These are phyloP conservation scores for Schrankia costaestrigalis DNA, from an alignment of 2,888 invertebrate genomes.

Conservation along the genomic window DNA sequence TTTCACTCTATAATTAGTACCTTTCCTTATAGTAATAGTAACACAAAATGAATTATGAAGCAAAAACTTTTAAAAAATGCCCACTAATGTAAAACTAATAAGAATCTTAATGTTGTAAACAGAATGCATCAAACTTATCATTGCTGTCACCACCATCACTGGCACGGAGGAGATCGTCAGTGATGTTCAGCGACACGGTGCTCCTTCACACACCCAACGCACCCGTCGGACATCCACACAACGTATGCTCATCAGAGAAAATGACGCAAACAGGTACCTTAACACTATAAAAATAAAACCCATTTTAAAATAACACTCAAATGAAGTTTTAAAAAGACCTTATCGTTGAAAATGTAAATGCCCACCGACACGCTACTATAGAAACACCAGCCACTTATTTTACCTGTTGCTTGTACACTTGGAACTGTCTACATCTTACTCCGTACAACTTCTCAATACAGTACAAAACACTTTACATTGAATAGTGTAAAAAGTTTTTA, in stretches of 20 bases:
- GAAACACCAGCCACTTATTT: constrained; percentile 20
- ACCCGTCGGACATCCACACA: constrained; percentile 62
- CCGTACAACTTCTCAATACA: constrained; percentile 22
- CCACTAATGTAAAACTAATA: too few species aligned
- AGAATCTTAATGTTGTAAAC: not conserved
- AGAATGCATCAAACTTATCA: constrained; percentile 84
- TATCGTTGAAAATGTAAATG: constrained; percentile 12
- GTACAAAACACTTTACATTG: constrained; percentile 24
- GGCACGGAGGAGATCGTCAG: constrained; percentile 88
- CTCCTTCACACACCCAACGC: constrained; percentile 82
- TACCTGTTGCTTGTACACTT: constrained; percentile 38
- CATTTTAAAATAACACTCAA: not conserved
- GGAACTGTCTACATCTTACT: constrained; percentile 28
- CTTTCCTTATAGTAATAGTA: too few species aligned
- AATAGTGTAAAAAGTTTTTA: constrained; percentile 29
- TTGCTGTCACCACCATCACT: constrained; percentile 87
- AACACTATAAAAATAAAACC: not conserved
- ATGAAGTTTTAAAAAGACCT: constrained; percentile 1
- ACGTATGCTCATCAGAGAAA: constrained; percentile 91
- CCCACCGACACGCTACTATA: constrained; percentile 15
- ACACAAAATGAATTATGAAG: too few species aligned
- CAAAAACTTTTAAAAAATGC: too few species aligned
- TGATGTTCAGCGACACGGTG: constrained; percentile 94
- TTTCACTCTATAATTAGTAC: too few species aligned
- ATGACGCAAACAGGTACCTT: constrained; percentile 90